A percentile compares a stretch with the other conserved stretches of the same genome.
Evolutionary conservation across 2,797 vertebrate species (phyloP).

Genomic region (Danio choprae): DNA sequence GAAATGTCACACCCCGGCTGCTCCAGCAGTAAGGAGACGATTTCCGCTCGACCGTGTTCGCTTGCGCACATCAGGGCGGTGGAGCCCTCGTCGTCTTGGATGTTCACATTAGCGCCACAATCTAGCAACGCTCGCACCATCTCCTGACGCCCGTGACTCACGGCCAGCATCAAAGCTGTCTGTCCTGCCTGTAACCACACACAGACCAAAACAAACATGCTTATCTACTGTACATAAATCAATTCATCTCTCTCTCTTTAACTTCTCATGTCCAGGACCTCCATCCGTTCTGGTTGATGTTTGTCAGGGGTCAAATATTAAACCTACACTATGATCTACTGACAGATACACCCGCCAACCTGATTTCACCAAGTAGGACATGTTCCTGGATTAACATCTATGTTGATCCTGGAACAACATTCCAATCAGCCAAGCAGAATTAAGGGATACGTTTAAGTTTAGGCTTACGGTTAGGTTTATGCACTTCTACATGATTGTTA

Average conservation of each 20-base stretch:
- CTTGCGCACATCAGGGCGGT: conserved; percentile 96
- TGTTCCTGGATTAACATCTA: no score
- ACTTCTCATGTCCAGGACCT: no score
- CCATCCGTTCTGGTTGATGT: no score
- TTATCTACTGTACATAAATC: neutral
- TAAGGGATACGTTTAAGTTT: no score
- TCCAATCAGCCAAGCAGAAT: no score
- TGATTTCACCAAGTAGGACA: no score
- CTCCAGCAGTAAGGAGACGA: conserved; percentile 88
- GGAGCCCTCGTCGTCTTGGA: conserved; percentile 93
- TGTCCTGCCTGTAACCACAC: conserved; percentile 85
- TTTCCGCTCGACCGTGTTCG: conserved; percentile 89
- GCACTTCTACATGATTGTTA: no score
- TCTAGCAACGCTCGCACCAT: conserved; percentile 90
- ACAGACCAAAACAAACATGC: neutral
- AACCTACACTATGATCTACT: no score
- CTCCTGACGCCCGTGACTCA: conserved; percentile 91
- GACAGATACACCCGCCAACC: no score
- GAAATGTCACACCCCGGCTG: conserved; percentile 87
- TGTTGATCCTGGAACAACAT: no score
- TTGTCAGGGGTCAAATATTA: no score
- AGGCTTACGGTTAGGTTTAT: no score
- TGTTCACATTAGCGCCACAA: conserved; percentile 87
- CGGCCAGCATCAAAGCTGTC: conserved; percentile 93
- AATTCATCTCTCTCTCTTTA: neutral